Evolutionary conservation across 2,797 vertebrate genomes (phyloP).

Genomic region (Otus scops): DNA sequence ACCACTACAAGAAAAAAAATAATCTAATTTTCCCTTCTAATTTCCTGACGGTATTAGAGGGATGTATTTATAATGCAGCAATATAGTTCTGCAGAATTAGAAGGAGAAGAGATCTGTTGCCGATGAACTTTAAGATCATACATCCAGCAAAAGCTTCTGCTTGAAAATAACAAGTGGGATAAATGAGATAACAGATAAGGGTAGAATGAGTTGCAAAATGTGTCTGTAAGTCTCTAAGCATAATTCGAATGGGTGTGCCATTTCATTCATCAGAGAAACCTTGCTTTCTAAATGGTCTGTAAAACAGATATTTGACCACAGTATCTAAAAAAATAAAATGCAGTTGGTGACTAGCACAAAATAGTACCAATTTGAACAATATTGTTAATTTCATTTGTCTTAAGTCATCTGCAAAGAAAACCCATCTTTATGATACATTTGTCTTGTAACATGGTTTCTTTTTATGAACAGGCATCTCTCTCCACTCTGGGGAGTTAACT

Average conservation of each 20-base stretch:
- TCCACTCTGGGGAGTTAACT: not conserved
- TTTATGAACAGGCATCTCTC: not conserved
- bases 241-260: not conserved
- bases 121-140: not conserved
- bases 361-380: not conserved
- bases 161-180: not conserved
- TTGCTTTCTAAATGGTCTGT: not conserved
- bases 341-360: not conserved
- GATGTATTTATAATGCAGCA: not conserved
- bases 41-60: conserved; percentile 1
- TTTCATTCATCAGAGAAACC: not conserved
- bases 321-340: not conserved
- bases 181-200: not conserved
- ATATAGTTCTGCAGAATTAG: not conserved
- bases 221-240: not conserved
- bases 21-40: not conserved
- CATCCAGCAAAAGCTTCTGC: not conserved
- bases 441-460: not conserved
- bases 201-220: not conserved
- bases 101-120: not conserved
- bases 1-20: not conserved
- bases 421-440: not conserved
- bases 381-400: not conserved
- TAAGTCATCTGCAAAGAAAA: not conserved
- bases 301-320: not conserved